These are phyloP conservation scores for Myodes glareolus DNA, from an alignment of 2,113 vertebrate species.

Conservation along the genomic window DNA sequence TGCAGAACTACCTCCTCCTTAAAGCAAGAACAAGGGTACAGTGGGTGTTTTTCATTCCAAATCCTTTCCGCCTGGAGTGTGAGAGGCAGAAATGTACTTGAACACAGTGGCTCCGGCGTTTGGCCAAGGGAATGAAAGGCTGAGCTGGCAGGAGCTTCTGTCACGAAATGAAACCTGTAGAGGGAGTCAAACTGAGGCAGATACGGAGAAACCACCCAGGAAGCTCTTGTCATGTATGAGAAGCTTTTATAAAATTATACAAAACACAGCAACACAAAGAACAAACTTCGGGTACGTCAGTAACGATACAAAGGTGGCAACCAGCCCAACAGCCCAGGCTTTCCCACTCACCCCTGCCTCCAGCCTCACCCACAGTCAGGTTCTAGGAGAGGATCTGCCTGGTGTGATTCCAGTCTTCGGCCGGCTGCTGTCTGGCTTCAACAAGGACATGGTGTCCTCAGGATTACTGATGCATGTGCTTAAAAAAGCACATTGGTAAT, in stretches of 20 bases:
- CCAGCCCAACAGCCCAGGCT: conserved; percentile 8
- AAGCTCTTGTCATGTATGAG: not conserved
- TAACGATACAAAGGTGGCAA: conserved; percentile 62
- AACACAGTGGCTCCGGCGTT: not conserved
- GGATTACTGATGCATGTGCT: not conserved
- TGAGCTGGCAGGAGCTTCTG: not conserved
- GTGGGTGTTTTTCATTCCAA: not conserved
- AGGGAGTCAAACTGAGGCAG: rapidly evolving
- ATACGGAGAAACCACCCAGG: rapidly evolving
- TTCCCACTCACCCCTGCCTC: not conserved
- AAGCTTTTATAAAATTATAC: conserved; percentile 33
- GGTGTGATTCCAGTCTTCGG: no score
- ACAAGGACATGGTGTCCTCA: not conserved
- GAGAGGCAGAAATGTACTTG: not conserved
- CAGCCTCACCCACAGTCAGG: not conserved
- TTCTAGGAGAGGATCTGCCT: rapidly evolving
- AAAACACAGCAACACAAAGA: conserved; percentile 32
- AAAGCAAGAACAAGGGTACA: not conserved
- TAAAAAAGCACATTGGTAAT: not conserved
- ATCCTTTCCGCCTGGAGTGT: not conserved
- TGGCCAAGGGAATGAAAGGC: not conserved
- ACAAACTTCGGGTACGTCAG: not conserved
- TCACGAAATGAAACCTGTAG: rapidly evolving
- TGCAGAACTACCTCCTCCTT: not conserved
- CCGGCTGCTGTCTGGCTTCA: not conserved